phyloP scores from a whole-genome alignment of 2,888 invertebrate species.

The Cheilosia grossa region DNA sequence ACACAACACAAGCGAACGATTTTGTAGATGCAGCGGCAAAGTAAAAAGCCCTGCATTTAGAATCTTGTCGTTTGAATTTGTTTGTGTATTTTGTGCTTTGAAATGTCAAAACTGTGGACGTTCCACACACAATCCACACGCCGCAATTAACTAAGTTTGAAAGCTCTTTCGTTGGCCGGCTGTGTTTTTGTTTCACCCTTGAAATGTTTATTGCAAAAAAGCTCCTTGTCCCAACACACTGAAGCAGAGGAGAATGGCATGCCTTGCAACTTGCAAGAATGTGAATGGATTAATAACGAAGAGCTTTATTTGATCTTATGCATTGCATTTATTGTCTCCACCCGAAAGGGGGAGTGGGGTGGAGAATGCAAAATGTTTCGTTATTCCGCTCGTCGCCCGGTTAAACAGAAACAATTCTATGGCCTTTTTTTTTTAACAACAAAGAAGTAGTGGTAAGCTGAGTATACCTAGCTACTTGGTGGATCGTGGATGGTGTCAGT shows the following conservation, averaged over 20 bases:
- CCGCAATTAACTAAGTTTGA: slow-evolving; percentile 29
- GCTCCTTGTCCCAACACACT: background rate
- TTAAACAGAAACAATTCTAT: background rate
- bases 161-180: slow-evolving; percentile 9
- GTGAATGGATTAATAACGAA: slow-evolving; percentile 8
- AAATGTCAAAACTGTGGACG: slow-evolving; percentile 78
- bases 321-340: slow-evolving; percentile 36
- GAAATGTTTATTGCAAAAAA: slow-evolving; percentile 42
- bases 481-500: slow-evolving; percentile 25
- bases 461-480: background rate
- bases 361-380: slow-evolving; percentile 3
- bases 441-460: too few species aligned
- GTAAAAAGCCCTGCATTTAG: slow-evolving; percentile 3
- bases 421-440: too few species aligned
- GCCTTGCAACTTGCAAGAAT: slow-evolving; percentile 9
- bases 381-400: slow-evolving; percentile 20
- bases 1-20: background rate
- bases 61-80: slow-evolving; percentile 6
- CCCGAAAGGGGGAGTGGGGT: background rate
- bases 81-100: slow-evolving; percentile 19
- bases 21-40: slow-evolving; percentile 11
- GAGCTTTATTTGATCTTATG: slow-evolving; percentile 51
- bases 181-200: slow-evolving; percentile 1
- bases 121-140: slow-evolving; percentile 82
- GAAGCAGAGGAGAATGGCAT: background rate